These are phyloP conservation scores for Hippocampus abdominalis DNA, from an alignment of 2,113 vertebrate species.

Conservation along the genomic window DNA sequence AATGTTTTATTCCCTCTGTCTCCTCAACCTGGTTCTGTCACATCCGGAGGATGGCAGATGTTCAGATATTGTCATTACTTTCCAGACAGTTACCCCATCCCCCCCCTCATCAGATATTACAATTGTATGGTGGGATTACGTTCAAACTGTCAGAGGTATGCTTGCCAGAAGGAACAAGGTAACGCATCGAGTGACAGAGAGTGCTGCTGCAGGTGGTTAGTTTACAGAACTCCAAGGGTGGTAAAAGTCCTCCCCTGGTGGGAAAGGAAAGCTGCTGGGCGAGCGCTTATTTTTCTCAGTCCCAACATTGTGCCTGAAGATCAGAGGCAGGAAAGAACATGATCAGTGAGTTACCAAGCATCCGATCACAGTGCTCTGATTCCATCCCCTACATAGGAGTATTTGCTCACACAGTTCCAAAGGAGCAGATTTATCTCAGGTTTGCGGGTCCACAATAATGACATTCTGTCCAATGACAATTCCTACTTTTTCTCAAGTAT, in stretches of 20 bases:
- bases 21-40: slow-evolving; percentile 67
- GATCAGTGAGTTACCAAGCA: neutral
- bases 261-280: neutral
- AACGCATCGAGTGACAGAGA: slow-evolving; percentile 31
- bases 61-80: slow-evolving; percentile 41
- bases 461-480: no score
- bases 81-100: slow-evolving; percentile 3
- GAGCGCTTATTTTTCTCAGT: neutral
- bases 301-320: neutral
- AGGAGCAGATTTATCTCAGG: neutral
- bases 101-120: slow-evolving; percentile 15
- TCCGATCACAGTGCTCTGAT: neutral
- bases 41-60: slow-evolving; percentile 26
- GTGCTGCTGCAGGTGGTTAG: slow-evolving; percentile 32
- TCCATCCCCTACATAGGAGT: neutral
- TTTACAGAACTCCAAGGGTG: slow-evolving; percentile 7
- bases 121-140: slow-evolving; percentile 18
- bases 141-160: slow-evolving; percentile 22
- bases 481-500: no score
- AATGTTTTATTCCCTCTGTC: slow-evolving; percentile 51
- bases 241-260: slow-evolving; percentile 13
- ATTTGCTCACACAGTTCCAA: neutral
- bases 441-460: neutral
- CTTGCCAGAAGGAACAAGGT: slow-evolving; percentile 25
- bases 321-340: neutral